Base-by-base conservation (phyloP, 2,888 invertebrate species). In the Erebia ligea region DNA sequence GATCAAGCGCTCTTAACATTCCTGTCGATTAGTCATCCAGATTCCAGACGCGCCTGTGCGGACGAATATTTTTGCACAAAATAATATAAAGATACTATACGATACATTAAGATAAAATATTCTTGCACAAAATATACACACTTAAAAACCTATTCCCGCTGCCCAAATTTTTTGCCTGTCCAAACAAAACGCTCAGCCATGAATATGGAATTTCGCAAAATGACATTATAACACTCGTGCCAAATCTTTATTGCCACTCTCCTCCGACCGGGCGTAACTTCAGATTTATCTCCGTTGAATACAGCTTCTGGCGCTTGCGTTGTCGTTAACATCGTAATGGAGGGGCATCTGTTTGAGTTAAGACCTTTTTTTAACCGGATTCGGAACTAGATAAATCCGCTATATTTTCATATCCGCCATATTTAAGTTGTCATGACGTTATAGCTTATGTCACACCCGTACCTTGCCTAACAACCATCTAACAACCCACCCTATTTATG, bases 161-260 rank as follows among this genome's bases (percentile, higher is more conserved):
- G 21, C 19, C 21, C 54, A 19, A 48, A 52, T 52, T 52, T 59
- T 56, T 57, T 57, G 48, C 10, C 67, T 34, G 61, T 13, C 17
- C 50, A 34, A 34, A 56, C 52, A 9, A 19, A 48, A 67, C 70
- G 56, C 62, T 42, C 68, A 57, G 58, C 70, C 68, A 74, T 74
- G 74, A 74, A 74, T 74, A 70, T 72, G 68, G 68, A 74, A 70
- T 67, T 70, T 74, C 58, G 58, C 66, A 67, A 74, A 74, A 74
- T 72, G 74, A 68, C 74, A 72, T 58, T 61, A 61, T 57, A 57
- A 72, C 59, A 67, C 70, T 61, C 74, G 72, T 75, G 75, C 75
- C 75, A 75, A 75, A 74, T 75, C 71, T 75, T 74, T 75, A 75
- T 75, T 73, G 74, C 74, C 75, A 56, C 68, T 66, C 69, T 58